These are phyloP conservation scores for Leptinotarsa rubiginosa DNA, from an alignment of 2,888 invertebrate species.

Conservation along the genomic window DNA sequence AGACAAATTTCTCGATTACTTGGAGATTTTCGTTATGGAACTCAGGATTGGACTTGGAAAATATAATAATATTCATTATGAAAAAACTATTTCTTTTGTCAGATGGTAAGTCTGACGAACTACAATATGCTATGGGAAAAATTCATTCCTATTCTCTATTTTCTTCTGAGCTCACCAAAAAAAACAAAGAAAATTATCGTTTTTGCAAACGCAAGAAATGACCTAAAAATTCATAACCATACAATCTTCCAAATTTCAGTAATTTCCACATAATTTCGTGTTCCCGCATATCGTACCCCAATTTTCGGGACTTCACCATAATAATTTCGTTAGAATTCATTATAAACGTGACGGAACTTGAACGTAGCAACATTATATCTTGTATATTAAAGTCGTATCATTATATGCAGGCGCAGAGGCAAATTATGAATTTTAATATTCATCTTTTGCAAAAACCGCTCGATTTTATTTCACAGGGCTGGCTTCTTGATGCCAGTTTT, in stretches of 20 bases:
- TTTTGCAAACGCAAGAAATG: constrained; percentile 3
- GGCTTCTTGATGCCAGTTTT: neutral
- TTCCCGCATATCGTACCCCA: constrained; percentile 36
- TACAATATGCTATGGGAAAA: neutral
- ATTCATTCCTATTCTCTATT: neutral
- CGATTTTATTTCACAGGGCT: constrained; percentile 17
- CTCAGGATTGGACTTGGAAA: too few relatives aligned
- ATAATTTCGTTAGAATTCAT: constrained; percentile 41
- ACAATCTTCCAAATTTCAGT: constrained; percentile 43
- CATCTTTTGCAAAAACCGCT: constrained; percentile 32
- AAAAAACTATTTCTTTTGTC: neutral
- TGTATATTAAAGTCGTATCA: constrained; percentile 43
- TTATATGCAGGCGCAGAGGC: constrained; percentile 38
- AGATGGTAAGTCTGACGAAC: neutral
- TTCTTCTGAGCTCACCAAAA: neutral
- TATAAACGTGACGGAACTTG: constrained; percentile 42
- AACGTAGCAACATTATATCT: constrained; percentile 36
- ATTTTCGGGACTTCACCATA: constrained; percentile 40
- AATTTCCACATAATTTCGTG: constrained; percentile 43
- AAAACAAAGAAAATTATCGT: neutral
- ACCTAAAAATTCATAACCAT: constrained; percentile 28
- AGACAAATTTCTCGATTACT: too few relatives aligned
- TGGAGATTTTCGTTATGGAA: too few relatives aligned
- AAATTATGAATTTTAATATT: constrained; percentile 42
- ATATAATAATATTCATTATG: too few relatives aligned